phyloP scores from a whole-genome alignment of 2,888 invertebrate species.

The Megalurothrips usitatus region DNA sequence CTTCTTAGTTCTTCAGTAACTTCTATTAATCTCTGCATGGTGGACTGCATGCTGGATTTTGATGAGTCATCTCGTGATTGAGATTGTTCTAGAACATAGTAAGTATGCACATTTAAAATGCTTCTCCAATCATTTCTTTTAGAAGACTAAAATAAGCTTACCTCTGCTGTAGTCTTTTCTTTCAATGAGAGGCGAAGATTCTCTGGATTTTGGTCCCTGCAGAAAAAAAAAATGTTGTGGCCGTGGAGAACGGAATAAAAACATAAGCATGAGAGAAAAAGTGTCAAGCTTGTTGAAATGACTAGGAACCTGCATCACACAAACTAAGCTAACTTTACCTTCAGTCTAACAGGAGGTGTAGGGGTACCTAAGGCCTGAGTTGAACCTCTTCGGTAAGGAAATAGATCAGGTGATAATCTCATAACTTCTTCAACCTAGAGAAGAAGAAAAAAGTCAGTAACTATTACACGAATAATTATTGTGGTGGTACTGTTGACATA shows the following conservation, averaged over 20 bases:
- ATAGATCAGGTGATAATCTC: constrained; percentile 68
- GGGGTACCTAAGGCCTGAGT: constrained; percentile 49
- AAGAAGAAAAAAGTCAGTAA: constrained; percentile 15
- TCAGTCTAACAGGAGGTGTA: constrained; percentile 64
- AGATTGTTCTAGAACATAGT: constrained; percentile 47
- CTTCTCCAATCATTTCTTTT: neutral
- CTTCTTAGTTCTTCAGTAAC: constrained; percentile 65
- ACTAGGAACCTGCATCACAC: neutral
- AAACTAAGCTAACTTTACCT: constrained; percentile 46
- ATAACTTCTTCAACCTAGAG: constrained; percentile 63
- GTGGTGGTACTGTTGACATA: too few species aligned
- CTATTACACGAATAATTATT: neutral
- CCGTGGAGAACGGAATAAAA: too few species aligned
- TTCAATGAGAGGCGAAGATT: constrained; percentile 57
- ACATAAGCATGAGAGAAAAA: constrained; percentile 34
- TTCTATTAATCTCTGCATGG: constrained; percentile 61
- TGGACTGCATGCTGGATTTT: constrained; percentile 42
- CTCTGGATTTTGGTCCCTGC: constrained; percentile 59
- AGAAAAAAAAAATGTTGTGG: constrained; percentile 29
- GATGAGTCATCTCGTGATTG: constrained; percentile 44
- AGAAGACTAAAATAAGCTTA: constrained; percentile 29
- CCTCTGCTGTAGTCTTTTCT: constrained; percentile 40
- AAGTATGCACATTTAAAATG: neutral
- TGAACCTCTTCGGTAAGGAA: constrained; percentile 36
- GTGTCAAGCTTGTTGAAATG: neutral